Base-by-base conservation (phyloP, 2,888 invertebrate genomes). In the Zelleria hepariella region DNA sequence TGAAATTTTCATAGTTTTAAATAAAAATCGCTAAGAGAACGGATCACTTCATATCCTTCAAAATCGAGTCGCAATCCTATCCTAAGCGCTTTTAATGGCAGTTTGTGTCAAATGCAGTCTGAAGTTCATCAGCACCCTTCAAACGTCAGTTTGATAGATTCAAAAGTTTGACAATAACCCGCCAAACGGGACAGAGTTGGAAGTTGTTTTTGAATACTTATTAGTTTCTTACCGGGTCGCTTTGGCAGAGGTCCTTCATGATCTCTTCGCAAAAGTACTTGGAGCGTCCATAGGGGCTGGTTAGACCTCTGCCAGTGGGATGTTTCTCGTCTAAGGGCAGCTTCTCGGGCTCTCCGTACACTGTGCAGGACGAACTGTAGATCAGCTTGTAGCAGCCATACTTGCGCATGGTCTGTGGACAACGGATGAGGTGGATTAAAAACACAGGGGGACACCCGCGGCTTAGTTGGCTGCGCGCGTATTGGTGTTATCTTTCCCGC, bases 201-300 rank as follows among this genome's bases (percentile, higher is more conserved):
- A 32, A 7, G 32, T 32, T 32, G 42, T 42, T 2, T 42, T 42
- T 42, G 42, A 15, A 2, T 42, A n/a, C n/a, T n/a, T 42, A 6
- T 6, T n/a, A n/a, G 42, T 5, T 27, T 67, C 74, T 71, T 77
- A 96, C 96, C 77, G 92, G 89, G 71, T 96, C 95, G 53, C 97
- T 94, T 55, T 77, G 83, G 66, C 94, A 94, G 6, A 97, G 79
- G 77, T 98, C 98, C 75, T 94, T 94, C 77, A 98, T 91, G 71
- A 98, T 96, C 86, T 97, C 95, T 82, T 98, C 98, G 64, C 97
- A 95, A 90, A 98, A 95, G 82, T 92, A 96, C 84, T 98, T 98
- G 49, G 97, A 95, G 79, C 94, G 94, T 59, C 98, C 98, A 83
- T 98, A 98, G 2, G 98, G 97, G 65, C 84, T 85, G 58, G 97